Evolutionary conservation across 2,797 vertebrate genomes (phyloP).

Genomic region (Falco biarmicus): DNA sequence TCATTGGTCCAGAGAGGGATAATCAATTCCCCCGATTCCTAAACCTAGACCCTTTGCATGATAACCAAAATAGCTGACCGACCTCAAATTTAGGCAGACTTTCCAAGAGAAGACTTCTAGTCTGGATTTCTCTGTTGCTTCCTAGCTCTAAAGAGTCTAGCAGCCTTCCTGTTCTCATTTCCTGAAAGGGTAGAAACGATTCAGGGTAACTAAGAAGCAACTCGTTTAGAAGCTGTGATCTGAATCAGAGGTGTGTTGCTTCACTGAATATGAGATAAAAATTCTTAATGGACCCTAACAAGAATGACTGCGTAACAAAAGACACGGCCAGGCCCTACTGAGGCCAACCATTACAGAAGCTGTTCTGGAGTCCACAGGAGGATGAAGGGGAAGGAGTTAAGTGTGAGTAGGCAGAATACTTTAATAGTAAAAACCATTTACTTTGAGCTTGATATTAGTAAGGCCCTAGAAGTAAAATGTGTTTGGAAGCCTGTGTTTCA

Average conservation of each 20-base stretch:
- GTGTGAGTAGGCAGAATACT: background rate
- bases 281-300: background rate
- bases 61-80: background rate
- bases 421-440: background rate
- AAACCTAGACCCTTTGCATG: background rate
- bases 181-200: background rate
- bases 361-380: background rate
- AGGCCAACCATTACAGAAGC: background rate
- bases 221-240: background rate
- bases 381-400: background rate
- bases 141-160: background rate
- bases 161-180: background rate
- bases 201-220: background rate
- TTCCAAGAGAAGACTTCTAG: background rate
- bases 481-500: background rate
- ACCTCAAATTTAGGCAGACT: background rate
- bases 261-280: background rate
- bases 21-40: background rate
- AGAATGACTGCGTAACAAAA: background rate
- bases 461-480: background rate
- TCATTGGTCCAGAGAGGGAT: constrained; percentile 25
- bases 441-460: background rate
- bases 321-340: accelerated
- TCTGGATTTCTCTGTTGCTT: background rate
- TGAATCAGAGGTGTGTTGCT: background rate